phyloP scores from a whole-genome alignment of 1,140 invertebrate species.

The Helicoverpa zea region DNA sequence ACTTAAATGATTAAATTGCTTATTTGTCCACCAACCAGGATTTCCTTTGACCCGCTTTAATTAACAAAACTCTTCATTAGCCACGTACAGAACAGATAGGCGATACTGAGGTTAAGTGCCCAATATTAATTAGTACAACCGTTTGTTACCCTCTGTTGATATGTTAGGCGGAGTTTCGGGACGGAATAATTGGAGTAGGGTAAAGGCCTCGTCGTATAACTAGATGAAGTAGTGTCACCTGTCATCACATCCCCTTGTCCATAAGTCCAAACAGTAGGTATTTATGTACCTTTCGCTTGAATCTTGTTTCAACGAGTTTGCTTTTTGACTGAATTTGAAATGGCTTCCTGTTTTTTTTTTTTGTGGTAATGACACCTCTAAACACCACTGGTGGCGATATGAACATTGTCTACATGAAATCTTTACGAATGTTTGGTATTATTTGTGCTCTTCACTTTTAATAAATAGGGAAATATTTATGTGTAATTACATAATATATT shows the following conservation, averaged over 20 bases:
- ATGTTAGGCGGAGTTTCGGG: slow-evolving; percentile 15
- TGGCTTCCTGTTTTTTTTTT: no score
- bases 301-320: neutral
- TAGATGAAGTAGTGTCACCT: slow-evolving; percentile 20
- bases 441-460: no score
- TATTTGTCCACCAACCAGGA: neutral
- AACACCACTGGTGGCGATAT: no score
- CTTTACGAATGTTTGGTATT: no score
- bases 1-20: neutral
- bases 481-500: no score
- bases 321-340: no score
- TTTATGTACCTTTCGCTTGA: no score
- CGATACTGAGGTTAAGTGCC: slow-evolving; percentile 33
- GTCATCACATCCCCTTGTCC: neutral
- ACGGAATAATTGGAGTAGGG: slow-evolving; percentile 40
- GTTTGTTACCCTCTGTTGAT: slow-evolving; percentile 37
- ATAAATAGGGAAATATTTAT: no score
- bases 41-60: slow-evolving; percentile 1
- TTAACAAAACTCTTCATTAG: slow-evolving; percentile 38
- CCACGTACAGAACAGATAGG: slow-evolving; percentile 25
- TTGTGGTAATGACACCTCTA: no score
- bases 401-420: no score
- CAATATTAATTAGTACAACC: slow-evolving; percentile 44
- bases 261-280: neutral
- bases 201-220: neutral